phyloP scores from a whole-genome alignment of 2,113 vertebrate genomes.

The Bufo gargarizans region DNA sequence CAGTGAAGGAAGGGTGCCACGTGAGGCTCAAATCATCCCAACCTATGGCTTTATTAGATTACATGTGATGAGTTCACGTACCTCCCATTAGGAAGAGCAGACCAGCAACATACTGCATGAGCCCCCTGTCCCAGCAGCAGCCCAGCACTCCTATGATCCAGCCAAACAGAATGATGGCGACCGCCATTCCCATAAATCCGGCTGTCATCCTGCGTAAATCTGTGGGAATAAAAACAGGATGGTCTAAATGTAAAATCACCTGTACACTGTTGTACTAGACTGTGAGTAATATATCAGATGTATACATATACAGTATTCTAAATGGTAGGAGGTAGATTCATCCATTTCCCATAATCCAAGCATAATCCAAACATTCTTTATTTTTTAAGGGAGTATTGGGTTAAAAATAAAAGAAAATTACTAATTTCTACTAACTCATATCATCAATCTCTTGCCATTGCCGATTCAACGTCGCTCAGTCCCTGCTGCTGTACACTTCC shows the following conservation, averaged over 20 bases:
- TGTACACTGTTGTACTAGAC: background rate
- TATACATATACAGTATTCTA: background rate
- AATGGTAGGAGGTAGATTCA: too few species aligned
- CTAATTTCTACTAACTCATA: too few species aligned
- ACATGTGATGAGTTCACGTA: constrained; percentile 68
- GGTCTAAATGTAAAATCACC: background rate
- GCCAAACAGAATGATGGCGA: constrained; percentile 96
- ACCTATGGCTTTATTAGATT: background rate
- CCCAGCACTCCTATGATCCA: constrained; percentile 95
- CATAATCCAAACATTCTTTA: too few species aligned
- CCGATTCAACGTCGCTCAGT: too few species aligned
- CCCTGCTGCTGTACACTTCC: too few species aligned
- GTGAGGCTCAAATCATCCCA: background rate
- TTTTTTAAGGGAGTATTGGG: too few species aligned
- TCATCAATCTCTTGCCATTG: too few species aligned
- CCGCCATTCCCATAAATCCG: constrained; percentile 98
- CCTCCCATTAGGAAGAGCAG: constrained; percentile 99
- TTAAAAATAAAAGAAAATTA: too few species aligned
- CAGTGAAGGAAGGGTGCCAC: background rate
- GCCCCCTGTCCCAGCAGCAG: constrained; percentile 96
- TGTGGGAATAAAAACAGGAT: constrained; percentile 62
- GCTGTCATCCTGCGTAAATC: constrained; percentile 97
- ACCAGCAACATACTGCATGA: constrained; percentile 98
- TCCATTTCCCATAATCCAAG: too few species aligned
- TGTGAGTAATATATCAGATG: background rate